Base-by-base conservation (phyloP, 2,113 vertebrate genomes). In the Xenus cinereus region DNA sequence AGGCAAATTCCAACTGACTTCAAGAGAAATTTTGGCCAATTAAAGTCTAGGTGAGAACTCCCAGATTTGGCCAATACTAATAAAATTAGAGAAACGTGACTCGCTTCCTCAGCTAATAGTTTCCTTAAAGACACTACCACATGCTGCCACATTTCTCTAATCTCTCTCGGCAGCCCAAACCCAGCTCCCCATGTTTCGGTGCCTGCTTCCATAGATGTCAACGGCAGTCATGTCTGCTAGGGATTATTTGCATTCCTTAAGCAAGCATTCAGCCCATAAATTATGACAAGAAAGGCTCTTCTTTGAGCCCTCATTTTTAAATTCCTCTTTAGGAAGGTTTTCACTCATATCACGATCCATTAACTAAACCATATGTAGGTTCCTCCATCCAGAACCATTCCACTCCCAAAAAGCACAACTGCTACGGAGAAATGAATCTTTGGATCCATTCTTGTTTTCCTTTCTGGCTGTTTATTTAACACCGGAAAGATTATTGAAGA, bases 381-480 rank as follows among this genome's bases (percentile, higher is more conserved):
- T 90, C 78, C 68, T 92, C 95, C 87, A 94, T 93, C 94, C 95
- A 97, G 94, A 97, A 96, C 89, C 84, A 64, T 80, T 95, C 82
- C 94, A 94, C 95, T 95, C 93, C 87, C 93, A 12, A 67, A 96
- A 96, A 86, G 35, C 78, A 95, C 75, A 89, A 95, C 84, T 93
- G 51, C 68, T 12, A 53, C 37, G 35, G 75, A 95, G 71, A 95
- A 83, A 77, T 50, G 91, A 91, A 71, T 53, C 63, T 95, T 96
- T 97, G 72, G 81, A 63, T 73, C 72, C 28, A 5, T 79, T 84
- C 77, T 64, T 91, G 73, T 91, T 93, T 94, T 93, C 83, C 74
- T 87, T 92, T 75, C 59, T 50, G 81, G 16, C 82, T 84, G 73
- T 88, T 90, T 76, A 90, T 82, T 90, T 94, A 78, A 82, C 79